Evolutionary conservation across 2,888 invertebrate genomes (phyloP), one percentile per base, ranked within the genome.

Genomic region (Oxytorus armatus): DNA sequence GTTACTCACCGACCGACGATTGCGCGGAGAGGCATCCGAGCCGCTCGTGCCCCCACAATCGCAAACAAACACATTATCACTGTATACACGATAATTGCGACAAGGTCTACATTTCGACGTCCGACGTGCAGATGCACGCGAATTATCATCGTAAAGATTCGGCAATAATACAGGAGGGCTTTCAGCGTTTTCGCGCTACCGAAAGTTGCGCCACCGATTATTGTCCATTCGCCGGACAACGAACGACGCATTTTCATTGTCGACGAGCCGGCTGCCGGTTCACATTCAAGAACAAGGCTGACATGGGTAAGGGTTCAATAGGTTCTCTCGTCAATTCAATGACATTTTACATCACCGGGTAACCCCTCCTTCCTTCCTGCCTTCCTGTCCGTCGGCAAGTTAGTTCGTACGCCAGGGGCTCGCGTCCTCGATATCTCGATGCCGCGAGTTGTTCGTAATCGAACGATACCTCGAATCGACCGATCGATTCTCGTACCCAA

Each of bases 51-150:
- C 96, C 96, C 0, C 98, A 99, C 93, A 98, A 98, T 92, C 93
- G 97, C 82, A 97, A 97, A 89, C 98, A 98, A 92, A 98, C 98
- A 0, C 98, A 98, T 92, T 99, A 99, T 92, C 99, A 99, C 92
- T 99, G 99, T 92, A 96, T 99, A 83, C 98, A 98, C 92, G 98
- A 96, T 91, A 96, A 96, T 85, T 97, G 97, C 91, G 96, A 96
- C 93, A 98, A 98, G 93, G 97, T 98, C 0, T 99, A 99, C 93
- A 98, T 99, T 90, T 98, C 98, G 88, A 99, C 99, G 2, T 98
- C 98, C 61, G 99, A 99, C 92, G 99, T 99, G 3, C 99, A 99
- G 93, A 99, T 99, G 99, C 99, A 99, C 92, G 98, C 99, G 2
- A 99, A 99, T 92, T 99, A 98, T 92, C 99, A 99, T 92, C 95